Evolutionary conservation across 2,888 invertebrate species (phyloP).

Genomic region (Latheticus oryzae): DNA sequence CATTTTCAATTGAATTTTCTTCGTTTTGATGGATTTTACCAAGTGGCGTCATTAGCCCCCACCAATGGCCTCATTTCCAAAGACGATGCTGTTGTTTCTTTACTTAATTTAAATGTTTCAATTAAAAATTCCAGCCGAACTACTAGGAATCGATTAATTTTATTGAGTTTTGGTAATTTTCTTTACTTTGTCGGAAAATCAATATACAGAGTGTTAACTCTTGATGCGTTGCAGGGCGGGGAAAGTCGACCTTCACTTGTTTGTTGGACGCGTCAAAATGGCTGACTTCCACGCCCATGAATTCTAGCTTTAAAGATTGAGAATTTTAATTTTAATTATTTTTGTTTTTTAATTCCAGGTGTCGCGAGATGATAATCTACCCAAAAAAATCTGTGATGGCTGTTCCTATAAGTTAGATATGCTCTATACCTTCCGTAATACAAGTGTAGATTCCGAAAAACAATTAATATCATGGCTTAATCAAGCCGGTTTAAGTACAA

Average conservation of each 20-base stretch:
- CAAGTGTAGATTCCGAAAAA: constrained; percentile 75
- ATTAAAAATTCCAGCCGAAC: too few species aligned
- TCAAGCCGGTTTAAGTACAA: constrained; percentile 47
- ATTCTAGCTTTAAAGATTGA: background rate
- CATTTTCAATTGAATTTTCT: background rate
- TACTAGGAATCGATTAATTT: too few species aligned
- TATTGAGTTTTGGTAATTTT: too few species aligned
- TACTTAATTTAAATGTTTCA: too few species aligned
- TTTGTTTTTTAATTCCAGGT: constrained; percentile 67
- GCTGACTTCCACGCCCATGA: background rate
- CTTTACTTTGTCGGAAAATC: too few species aligned
- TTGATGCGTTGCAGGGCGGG: constrained; percentile 30
- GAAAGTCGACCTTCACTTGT: constrained; percentile 28
- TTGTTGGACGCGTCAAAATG: constrained; percentile 6
- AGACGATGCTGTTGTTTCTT: too few species aligned
- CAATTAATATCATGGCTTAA: constrained; percentile 62
- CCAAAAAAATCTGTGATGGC: constrained; percentile 78
- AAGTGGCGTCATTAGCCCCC: too few species aligned
- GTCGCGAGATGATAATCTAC: constrained; percentile 74
- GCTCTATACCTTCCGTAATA: constrained; percentile 79
- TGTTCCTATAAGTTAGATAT: constrained; percentile 79
- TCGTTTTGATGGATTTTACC: too few species aligned
- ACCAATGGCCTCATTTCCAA: constrained; percentile 5
- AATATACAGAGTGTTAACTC: constrained; percentile 50
- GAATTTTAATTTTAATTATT: background rate